These are phyloP conservation scores for Epinephelus malabaricus DNA, from an alignment of 2,797 vertebrate species.

Conservation along the genomic window DNA sequence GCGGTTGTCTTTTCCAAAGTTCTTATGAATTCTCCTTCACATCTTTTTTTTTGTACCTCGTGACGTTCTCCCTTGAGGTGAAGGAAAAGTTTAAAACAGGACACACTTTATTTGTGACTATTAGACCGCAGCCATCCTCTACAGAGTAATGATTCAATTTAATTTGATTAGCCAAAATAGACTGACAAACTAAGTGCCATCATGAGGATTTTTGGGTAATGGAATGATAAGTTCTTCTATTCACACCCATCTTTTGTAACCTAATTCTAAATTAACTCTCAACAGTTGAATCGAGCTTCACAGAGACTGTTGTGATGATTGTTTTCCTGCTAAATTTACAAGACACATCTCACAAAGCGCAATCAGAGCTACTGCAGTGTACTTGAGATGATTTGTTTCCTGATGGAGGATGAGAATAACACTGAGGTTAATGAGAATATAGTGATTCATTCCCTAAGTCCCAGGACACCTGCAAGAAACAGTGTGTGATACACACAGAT, in stretches of 20 bases:
- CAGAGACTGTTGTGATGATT: not conserved
- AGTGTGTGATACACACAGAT: slow-evolving; percentile 9
- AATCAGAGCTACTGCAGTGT: not conserved
- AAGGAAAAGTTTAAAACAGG: too few species aligned
- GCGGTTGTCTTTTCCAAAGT: too few species aligned
- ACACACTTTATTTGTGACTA: too few species aligned
- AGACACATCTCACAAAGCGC: not conserved
- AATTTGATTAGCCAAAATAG: not conserved
- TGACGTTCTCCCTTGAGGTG: too few species aligned
- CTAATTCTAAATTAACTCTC: not conserved
- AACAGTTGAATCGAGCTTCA: not conserved
- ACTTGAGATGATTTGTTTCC: slow-evolving; percentile 11
- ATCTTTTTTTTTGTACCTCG: too few species aligned
- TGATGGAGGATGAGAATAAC: not conserved
- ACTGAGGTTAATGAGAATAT: slow-evolving; percentile 38
- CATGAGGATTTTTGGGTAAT: not conserved
- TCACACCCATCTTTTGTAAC: not conserved
- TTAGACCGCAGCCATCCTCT: not conserved
- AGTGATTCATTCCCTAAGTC: slow-evolving; percentile 19
- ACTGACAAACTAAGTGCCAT: not conserved
- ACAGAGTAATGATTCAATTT: not conserved
- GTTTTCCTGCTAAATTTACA: slow-evolving; percentile 4
- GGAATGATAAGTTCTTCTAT: not conserved
- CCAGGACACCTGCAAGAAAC: slow-evolving; percentile 28
- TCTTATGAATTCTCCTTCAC: too few species aligned